phyloP scores from a whole-genome alignment of 2,888 invertebrate species.

The Anticlea derivata region DNA sequence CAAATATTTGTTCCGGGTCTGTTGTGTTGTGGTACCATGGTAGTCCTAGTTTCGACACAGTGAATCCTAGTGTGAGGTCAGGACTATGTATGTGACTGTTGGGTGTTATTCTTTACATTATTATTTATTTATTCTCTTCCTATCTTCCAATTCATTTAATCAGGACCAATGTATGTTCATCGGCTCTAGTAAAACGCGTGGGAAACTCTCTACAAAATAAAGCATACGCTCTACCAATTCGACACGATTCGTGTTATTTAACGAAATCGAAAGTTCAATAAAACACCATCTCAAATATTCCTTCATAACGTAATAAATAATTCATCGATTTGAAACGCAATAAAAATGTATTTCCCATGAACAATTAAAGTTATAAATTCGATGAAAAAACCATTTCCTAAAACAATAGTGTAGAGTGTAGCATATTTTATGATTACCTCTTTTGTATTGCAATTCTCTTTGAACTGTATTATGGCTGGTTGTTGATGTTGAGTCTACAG shows the following conservation, averaged over 20 bases:
- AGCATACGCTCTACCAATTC: slow-evolving; percentile 11
- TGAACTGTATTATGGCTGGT: background rate
- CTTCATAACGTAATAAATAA: background rate
- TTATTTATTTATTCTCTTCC: no score
- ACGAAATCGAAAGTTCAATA: slow-evolving; percentile 16
- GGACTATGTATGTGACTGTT: no score
- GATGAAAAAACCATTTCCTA: slow-evolving; percentile 7
- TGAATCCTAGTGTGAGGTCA: no score
- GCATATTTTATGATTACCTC: background rate
- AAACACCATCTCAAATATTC: background rate
- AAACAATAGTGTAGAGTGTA: slow-evolving; percentile 14
- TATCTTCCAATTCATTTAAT: no score
- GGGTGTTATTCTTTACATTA: no score
- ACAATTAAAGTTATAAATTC: slow-evolving; percentile 4
- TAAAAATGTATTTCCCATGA: slow-evolving; percentile 15
- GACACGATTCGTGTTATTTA: slow-evolving; percentile 1
- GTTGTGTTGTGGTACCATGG: no score
- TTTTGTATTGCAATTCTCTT: background rate
- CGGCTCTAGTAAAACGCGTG: background rate
- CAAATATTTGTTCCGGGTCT: no score
- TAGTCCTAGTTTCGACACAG: no score
- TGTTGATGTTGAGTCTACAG: background rate
- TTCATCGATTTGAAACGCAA: slow-evolving; percentile 1
- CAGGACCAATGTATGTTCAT: no score
- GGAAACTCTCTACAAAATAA: background rate